phyloP scores from a whole-genome alignment of 2,113 vertebrate genomes.

The Ochotona curzoniae region DNA sequence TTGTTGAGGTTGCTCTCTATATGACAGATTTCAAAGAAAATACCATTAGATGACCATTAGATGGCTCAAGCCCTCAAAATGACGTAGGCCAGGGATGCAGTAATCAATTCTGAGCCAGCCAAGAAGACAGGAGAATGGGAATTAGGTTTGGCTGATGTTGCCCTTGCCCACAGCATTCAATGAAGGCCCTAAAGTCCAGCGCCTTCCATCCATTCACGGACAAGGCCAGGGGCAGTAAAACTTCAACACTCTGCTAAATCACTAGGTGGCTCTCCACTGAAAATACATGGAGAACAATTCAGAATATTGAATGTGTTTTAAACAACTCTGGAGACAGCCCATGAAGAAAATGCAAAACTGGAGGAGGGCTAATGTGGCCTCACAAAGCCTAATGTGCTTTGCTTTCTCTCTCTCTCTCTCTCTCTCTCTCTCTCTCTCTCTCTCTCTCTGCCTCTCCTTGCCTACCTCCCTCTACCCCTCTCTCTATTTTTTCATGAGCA shows the following conservation, averaged over 20 bases:
- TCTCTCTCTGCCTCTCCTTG: too few species aligned
- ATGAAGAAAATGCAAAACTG: slow-evolving; percentile 43
- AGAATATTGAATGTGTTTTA: slow-evolving; percentile 61
- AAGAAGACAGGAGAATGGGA: not conserved
- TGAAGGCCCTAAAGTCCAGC: slow-evolving; percentile 44
- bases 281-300: slow-evolving; percentile 62
- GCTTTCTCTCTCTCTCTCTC: not conserved
- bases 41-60: not conserved
- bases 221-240: slow-evolving; percentile 50
- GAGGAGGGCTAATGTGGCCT: not conserved
- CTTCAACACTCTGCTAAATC: slow-evolving; percentile 72
- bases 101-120: not conserved
- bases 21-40: not conserved
- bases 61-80: not conserved
- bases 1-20: not conserved
- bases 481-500: not conserved
- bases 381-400: not conserved
- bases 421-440: too few species aligned
- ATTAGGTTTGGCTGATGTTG: slow-evolving; percentile 30
- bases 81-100: not conserved
- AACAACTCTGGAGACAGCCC: slow-evolving; percentile 62
- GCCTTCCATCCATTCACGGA: slow-evolving; percentile 56
- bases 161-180: slow-evolving; percentile 41
- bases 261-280: slow-evolving; percentile 12
- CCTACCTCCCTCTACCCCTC: not conserved